Conservation (phyloP, 2,888 invertebrate genomes). For the Papilio gigon region DNA sequence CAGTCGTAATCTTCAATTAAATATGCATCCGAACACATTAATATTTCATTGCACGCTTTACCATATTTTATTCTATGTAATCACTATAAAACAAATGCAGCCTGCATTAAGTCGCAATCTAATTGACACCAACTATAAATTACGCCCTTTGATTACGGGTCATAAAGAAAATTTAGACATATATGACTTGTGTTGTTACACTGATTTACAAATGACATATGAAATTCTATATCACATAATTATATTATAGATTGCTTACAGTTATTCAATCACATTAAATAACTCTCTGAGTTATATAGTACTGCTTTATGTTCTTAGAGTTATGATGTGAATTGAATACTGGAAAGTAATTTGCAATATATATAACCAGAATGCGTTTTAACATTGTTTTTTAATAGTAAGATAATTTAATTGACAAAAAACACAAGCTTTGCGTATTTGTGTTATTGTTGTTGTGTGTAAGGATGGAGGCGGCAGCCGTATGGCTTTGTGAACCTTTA, state of each 20-base stretch:
- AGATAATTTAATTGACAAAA: background rate
- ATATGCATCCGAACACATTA: background rate
- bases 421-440: background rate
- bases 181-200: background rate
- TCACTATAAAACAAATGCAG: constrained; percentile 22
- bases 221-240: background rate
- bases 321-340: too few relatives aligned
- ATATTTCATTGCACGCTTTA: constrained; percentile 11
- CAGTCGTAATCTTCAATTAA: background rate
- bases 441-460: too few relatives aligned
- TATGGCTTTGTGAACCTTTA: too few relatives aligned
- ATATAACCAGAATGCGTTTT: too few relatives aligned
- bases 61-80: constrained; percentile 19
- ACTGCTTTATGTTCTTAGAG: too few relatives aligned
- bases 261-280: constrained; percentile 55
- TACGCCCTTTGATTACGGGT: constrained; percentile 12
- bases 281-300: constrained; percentile 51
- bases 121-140: constrained; percentile 42
- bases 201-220: background rate
- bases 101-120: constrained; percentile 24
- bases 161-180: constrained; percentile 29
- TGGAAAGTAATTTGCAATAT: too few relatives aligned
- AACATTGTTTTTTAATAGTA: background rate
- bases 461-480: too few relatives aligned
- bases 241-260: constrained; percentile 42